Conservation (phyloP, 2,113 vertebrate genomes). For the Archocentrus centrarchus region DNA sequence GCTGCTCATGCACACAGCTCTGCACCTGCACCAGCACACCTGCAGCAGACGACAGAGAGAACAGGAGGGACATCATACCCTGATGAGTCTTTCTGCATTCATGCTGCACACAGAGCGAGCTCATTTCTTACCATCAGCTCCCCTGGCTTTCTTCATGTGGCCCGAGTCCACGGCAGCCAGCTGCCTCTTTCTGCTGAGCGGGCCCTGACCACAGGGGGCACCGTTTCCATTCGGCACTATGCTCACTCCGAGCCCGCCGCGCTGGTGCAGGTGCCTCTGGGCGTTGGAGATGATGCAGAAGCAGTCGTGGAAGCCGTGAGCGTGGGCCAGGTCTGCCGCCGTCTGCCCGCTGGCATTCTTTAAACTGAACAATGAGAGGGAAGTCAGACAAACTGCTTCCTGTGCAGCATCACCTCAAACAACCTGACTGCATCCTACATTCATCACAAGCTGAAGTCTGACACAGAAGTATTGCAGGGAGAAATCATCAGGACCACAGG, state of each 20-base stretch:
- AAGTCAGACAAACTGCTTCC: constrained; percentile 42
- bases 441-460: too few relatives aligned
- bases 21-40: constrained; percentile 58
- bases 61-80: neutral
- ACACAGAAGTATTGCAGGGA: neutral
- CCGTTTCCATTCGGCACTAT: constrained; percentile 78
- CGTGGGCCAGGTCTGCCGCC: constrained; percentile 93
- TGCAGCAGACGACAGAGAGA: constrained; percentile 12
- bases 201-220: constrained; percentile 64
- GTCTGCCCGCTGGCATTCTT: constrained; percentile 95
- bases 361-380: constrained; percentile 85
- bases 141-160: constrained; percentile 88
- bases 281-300: constrained; percentile 89
- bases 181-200: constrained; percentile 88
- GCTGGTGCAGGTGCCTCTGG: constrained; percentile 83
- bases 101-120: too few relatives aligned
- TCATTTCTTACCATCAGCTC: constrained; percentile 82
- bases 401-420: neutral
- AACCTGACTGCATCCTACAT: neutral
- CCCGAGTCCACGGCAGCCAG: constrained; percentile 79
- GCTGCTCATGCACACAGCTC: constrained; percentile 79
- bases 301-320: constrained; percentile 93
- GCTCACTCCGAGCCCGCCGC: constrained; percentile 81
- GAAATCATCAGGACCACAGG: neutral
- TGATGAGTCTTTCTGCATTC: too few relatives aligned